These are phyloP conservation scores for Ephialtes manifestator DNA, from an alignment of 2,888 invertebrate genomes.

Conservation along the genomic window DNA sequence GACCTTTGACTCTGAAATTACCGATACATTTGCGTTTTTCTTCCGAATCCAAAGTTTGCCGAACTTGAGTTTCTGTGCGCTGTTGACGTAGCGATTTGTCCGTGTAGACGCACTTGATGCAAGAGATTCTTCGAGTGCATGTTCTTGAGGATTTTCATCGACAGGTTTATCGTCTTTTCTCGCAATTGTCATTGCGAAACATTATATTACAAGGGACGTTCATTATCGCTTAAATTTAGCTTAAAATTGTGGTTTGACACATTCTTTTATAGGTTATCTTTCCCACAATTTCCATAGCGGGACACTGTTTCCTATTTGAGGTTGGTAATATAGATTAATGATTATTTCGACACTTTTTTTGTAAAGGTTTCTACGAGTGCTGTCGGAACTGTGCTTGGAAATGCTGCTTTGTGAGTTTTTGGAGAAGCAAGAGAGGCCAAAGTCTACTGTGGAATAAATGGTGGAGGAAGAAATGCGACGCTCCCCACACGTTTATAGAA, in stretches of 20 bases:
- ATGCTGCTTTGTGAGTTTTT: background rate
- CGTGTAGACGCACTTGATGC: background rate
- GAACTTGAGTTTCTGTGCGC: slow-evolving; percentile 39
- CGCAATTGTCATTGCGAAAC: background rate
- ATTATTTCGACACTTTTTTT: no score
- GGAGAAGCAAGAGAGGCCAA: no score
- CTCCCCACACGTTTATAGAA: background rate
- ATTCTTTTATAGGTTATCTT: background rate
- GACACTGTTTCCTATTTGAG: no score
- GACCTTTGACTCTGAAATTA: no score
- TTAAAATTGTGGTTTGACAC: background rate
- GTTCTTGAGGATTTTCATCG: background rate
- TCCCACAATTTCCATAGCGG: no score
- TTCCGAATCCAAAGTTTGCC: slow-evolving; percentile 42
- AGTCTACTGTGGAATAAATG: slow-evolving; percentile 53
- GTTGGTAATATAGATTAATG: no score
- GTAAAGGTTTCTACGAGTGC: background rate
- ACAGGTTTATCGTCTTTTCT: background rate
- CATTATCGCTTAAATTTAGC: background rate
- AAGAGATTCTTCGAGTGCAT: background rate
- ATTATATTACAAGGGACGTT: background rate
- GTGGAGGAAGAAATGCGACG: slow-evolving; percentile 13
- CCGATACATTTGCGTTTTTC: background rate
- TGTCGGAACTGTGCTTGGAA: background rate
- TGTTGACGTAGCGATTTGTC: background rate